Conservation (phyloP, 2,888 invertebrate genomes). For the Nomada hirtipes region DNA sequence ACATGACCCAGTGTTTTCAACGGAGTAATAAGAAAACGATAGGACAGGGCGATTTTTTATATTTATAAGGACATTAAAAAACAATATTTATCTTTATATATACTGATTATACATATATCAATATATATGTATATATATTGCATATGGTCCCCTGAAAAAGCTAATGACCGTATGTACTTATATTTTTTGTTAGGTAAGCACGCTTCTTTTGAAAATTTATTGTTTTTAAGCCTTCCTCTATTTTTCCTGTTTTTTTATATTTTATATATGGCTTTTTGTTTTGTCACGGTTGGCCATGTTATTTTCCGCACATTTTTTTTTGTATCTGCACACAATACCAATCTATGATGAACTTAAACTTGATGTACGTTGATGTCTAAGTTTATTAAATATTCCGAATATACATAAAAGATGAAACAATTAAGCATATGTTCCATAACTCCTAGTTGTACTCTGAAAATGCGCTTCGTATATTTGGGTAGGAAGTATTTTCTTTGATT, state of each 20-base stretch:
- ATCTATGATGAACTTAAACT: conserved; percentile 47
- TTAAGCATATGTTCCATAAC: conserved; percentile 69
- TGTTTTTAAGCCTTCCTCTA: conserved; percentile 62
- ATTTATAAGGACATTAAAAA: background rate
- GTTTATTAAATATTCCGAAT: conserved; percentile 33
- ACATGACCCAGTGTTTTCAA: no score
- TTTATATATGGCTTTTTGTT: conserved; percentile 77
- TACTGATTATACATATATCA: conserved; percentile 28
- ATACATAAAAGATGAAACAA: conserved; percentile 44
- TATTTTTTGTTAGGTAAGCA: conserved; percentile 63
- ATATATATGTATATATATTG: background rate
- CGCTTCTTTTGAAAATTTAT: conserved; percentile 59
- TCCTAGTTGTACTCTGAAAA: conserved; percentile 50
- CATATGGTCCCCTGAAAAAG: conserved; percentile 1
- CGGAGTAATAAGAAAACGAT: no score
- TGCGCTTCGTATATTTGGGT: conserved; percentile 6
- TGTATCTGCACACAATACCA: conserved; percentile 63
- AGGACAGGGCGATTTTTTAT: no score
- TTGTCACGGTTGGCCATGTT: conserved; percentile 72
- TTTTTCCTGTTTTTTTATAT: conserved; percentile 55
- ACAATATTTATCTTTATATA: conserved; percentile 22
- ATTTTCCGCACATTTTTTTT: conserved; percentile 67
- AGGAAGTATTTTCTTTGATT: conserved; percentile 20
- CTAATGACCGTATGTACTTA: conserved; percentile 24
- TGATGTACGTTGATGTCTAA: conserved; percentile 4